A percentile compares a stretch with the other conserved stretches of the same genome.
These are phyloP conservation scores for Enteromius treurensis DNA, from an alignment of 2,797 vertebrate genomes.

Conservation along the genomic window DNA sequence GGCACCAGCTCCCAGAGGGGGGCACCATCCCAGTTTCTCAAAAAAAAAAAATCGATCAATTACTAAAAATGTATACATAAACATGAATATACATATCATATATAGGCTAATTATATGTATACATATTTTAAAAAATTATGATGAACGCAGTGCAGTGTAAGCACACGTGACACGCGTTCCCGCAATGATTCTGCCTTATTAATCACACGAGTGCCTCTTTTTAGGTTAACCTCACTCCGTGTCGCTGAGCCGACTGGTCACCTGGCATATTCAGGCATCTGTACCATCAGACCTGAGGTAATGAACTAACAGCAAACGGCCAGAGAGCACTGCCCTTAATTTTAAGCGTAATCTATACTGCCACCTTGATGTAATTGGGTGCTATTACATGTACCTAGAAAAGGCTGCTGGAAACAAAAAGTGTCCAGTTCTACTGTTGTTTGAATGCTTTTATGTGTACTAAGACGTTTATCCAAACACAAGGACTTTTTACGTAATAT, in stretches of 20 bases:
- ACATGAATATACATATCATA: too few relatives aligned
- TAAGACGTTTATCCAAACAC: conserved; percentile 41
- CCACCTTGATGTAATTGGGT: conserved; percentile 46
- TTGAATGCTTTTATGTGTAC: conserved; percentile 48
- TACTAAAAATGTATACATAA: too few relatives aligned
- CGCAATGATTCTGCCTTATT: conserved; percentile 71
- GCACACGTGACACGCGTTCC: too few relatives aligned
- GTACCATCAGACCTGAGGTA: conserved; percentile 24
- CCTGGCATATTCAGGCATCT: conserved; percentile 51
- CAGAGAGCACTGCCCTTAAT: conserved; percentile 33
- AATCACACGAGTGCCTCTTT: conserved; percentile 75
- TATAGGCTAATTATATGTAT: too few relatives aligned
- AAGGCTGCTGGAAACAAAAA: conserved; percentile 8
- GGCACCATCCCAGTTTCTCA: too few relatives aligned
- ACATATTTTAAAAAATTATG: too few relatives aligned
- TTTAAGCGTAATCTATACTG: conserved; percentile 49
- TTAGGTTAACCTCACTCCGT: conserved; percentile 44
- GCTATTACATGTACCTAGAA: conserved; percentile 40
- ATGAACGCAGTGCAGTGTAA: too few relatives aligned
- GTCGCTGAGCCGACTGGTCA: conserved; percentile 18
- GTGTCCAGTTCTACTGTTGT: conserved; percentile 28
- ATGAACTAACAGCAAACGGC: conserved; percentile 20
- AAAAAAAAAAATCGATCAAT: too few relatives aligned
- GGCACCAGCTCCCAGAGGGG: too few relatives aligned
- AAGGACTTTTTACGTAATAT: conserved; percentile 56